These are phyloP conservation scores for Epicampocera succincta DNA, from an alignment of 2,888 invertebrate genomes.

Conservation along the genomic window DNA sequence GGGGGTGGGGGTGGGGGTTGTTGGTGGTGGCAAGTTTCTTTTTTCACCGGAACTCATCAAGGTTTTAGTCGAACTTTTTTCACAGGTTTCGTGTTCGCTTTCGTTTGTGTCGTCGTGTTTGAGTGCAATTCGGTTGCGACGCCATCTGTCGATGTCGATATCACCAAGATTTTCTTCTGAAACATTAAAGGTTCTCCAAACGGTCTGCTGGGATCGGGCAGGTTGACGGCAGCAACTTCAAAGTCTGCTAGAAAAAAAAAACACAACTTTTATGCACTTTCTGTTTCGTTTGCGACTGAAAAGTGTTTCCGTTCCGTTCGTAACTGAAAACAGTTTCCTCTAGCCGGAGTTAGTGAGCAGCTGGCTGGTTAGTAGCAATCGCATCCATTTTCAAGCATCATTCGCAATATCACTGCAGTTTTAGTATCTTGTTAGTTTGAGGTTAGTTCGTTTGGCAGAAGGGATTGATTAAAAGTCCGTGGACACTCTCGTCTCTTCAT, in stretches of 20 bases:
- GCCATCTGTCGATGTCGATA: neutral
- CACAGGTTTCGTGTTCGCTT: conserved; percentile 49
- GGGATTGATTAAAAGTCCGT: neutral
- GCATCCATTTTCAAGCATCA: conserved; percentile 37
- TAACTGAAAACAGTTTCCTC: conserved; percentile 43
- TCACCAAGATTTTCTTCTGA: conserved; percentile 71
- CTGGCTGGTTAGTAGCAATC: conserved; percentile 19
- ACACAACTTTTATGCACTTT: neutral
- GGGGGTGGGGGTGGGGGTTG: neutral
- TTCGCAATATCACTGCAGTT: conserved; percentile 38
- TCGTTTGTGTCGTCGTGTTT: conserved; percentile 20
- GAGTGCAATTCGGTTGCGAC: conserved; percentile 1
- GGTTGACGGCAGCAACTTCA: conserved; percentile 72
- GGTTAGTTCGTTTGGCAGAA: neutral
- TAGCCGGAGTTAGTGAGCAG: conserved; percentile 37
- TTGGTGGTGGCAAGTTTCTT: no score
- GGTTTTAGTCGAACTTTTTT: conserved; percentile 66
- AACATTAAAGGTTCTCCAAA: conserved; percentile 91
- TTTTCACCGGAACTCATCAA: conserved; percentile 10
- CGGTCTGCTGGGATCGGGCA: conserved; percentile 82
- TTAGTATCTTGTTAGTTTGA: conserved; percentile 35
- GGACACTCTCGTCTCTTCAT: neutral
- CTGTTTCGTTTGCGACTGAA: neutral
- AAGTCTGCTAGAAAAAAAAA: conserved; percentile 24
- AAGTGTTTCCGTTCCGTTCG: neutral